These are phyloP conservation scores for Heterotilapia buettikoferi DNA, from an alignment of 2,113 vertebrate genomes.

Conservation along the genomic window DNA sequence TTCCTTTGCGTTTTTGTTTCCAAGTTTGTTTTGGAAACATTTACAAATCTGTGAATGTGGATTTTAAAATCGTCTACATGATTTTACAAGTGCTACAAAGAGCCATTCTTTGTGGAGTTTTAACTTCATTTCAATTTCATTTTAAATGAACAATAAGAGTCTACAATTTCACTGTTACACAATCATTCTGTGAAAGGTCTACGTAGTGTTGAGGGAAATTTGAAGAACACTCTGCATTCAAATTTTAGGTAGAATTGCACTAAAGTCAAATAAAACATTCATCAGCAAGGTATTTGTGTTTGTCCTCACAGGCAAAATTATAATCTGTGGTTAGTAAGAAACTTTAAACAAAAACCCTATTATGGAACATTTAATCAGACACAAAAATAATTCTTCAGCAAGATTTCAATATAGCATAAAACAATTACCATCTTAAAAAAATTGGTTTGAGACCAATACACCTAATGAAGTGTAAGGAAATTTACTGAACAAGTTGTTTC, in stretches of 20 bases:
- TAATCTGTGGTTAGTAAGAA: not conserved
- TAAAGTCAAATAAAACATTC: not conserved
- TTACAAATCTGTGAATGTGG: not conserved
- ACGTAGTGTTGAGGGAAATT: not conserved
- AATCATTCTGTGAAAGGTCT: not conserved
- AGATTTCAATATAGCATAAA: not conserved
- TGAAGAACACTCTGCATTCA: not conserved
- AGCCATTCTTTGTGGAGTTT: not conserved
- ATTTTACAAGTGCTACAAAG: not conserved
- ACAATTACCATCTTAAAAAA: not conserved
- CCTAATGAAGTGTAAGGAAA: slow-evolving; percentile 43
- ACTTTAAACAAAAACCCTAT: not conserved
- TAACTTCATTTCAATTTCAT: not conserved
- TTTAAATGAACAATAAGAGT: not conserved
- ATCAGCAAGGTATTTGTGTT: not conserved
- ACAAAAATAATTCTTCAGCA: not conserved
- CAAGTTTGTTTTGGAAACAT: not conserved
- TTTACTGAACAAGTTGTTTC: slow-evolving; percentile 58
- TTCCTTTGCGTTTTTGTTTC: not conserved
- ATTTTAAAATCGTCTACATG: not conserved
- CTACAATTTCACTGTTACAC: not conserved
- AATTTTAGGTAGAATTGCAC: not conserved
- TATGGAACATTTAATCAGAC: not conserved
- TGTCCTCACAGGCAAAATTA: not conserved
- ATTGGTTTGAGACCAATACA: not conserved